Conservation (phyloP, 2,888 invertebrate genomes). For the Idaea aversata region DNA sequence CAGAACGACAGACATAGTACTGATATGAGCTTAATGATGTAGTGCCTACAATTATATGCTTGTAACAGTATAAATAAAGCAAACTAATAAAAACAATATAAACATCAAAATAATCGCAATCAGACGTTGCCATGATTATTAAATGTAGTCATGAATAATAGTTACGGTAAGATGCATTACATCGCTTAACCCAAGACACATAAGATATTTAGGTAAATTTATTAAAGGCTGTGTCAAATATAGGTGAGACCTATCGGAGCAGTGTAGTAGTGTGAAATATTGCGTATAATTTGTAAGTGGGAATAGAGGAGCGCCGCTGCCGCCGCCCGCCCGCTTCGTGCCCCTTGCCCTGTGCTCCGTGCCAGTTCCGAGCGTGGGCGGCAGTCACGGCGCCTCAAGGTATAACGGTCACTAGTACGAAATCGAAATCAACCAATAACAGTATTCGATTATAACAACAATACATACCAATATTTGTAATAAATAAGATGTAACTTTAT, state of each 20-base stretch:
- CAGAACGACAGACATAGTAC: conserved; percentile 77
- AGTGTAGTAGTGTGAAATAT: conserved; percentile 31
- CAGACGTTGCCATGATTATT: conserved; percentile 1
- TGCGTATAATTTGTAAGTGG: conserved; percentile 11
- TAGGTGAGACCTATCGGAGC: conserved; percentile 50
- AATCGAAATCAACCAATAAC: conserved; percentile 27
- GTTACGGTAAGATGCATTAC: conserved; percentile 28
- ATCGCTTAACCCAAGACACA: conserved; percentile 26
- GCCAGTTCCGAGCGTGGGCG: background rate
- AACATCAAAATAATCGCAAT: conserved; percentile 8
- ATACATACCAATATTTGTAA: conserved; percentile 62
- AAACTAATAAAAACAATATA: conserved; percentile 33
- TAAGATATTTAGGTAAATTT: conserved; percentile 49
- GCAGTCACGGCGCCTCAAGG: background rate
- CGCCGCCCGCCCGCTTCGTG: background rate
- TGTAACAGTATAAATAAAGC: conserved; percentile 59
- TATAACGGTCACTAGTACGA: conserved; percentile 6
- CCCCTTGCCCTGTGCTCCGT: background rate
- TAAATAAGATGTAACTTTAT: conserved; percentile 72
- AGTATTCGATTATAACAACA: conserved; percentile 39
- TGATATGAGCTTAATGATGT: conserved; percentile 84
- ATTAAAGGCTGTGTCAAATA: conserved; percentile 66
- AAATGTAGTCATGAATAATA: conserved; percentile 24
- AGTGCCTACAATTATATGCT: conserved; percentile 83
- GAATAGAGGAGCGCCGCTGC: background rate